These are phyloP conservation scores for Lathronympha strigana DNA, from an alignment of 2,888 invertebrate genomes.

Conservation along the genomic window DNA sequence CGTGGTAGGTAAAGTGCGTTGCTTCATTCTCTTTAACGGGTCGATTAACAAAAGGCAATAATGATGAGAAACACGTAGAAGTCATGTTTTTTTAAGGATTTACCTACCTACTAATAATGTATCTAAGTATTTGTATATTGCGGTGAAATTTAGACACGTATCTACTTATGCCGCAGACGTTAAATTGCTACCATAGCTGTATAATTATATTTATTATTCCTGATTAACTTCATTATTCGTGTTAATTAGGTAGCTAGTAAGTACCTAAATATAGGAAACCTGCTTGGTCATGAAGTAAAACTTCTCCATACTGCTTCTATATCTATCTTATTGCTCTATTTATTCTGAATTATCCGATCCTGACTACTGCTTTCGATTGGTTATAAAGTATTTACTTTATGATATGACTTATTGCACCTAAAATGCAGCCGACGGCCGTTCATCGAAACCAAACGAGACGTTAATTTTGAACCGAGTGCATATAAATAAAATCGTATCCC, in stretches of 20 bases:
- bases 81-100: not conserved
- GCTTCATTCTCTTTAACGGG: slow-evolving; percentile 1
- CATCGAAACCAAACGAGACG: slow-evolving; percentile 44
- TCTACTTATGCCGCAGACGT: no score
- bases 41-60: not conserved
- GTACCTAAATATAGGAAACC: no score
- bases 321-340: not conserved
- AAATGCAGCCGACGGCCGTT: slow-evolving; percentile 26
- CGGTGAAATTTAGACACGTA: no score
- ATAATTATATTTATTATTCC: not conserved
- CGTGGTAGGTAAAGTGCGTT: not conserved
- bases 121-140: no score
- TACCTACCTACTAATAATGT: not conserved
- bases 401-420: slow-evolving; percentile 20
- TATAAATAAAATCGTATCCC: slow-evolving; percentile 65
- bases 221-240: not conserved
- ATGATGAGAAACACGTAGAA: not conserved
- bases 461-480: slow-evolving; percentile 46
- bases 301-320: not conserved
- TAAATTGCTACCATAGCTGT: no score
- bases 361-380: not conserved
- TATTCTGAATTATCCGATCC: not conserved
- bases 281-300: no score
- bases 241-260: no score
- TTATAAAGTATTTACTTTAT: slow-evolving; percentile 4